Evolutionary conservation across 2,888 invertebrate genomes (phyloP).

Genomic region (Psylliodes chrysocephalus): DNA sequence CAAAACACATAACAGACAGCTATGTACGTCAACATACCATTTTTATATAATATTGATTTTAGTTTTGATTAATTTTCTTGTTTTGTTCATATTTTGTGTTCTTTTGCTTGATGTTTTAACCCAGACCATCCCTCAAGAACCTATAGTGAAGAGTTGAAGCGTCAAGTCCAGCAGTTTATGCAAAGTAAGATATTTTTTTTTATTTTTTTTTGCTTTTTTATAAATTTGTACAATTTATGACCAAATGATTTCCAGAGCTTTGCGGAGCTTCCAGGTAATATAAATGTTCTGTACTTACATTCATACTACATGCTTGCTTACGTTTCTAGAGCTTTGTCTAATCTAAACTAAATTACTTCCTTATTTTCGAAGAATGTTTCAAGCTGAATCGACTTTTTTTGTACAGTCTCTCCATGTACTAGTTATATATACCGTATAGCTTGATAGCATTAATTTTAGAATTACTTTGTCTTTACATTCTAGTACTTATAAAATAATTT

Average conservation of each 20-base stretch:
- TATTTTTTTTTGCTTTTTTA: constrained; percentile 29
- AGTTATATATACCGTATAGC: too few species aligned
- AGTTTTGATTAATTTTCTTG: constrained; percentile 32
- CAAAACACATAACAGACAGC: too few species aligned
- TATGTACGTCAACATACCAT: too few species aligned
- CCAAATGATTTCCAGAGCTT: constrained; percentile 13
- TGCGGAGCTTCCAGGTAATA: constrained; percentile 2
- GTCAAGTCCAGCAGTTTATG: constrained; percentile 61
- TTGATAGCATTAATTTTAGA: too few species aligned
- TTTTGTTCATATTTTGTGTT: constrained; percentile 44
- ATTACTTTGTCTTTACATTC: too few species aligned
- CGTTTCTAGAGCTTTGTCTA: constrained; percentile 14
- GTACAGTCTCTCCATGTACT: not conserved
- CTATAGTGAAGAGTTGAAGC: constrained; percentile 60
- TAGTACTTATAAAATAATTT: too few species aligned
- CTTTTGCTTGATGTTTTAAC: constrained; percentile 51
- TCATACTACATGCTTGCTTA: constrained; percentile 25
- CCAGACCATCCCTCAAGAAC: constrained; percentile 60
- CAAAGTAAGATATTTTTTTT: constrained; percentile 58
- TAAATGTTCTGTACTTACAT: not conserved
- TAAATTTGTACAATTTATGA: not conserved
- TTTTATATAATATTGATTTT: not conserved
- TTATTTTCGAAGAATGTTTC: constrained; percentile 45
- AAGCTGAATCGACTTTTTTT: constrained; percentile 48
- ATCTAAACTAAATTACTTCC: constrained; percentile 18